These are phyloP conservation scores for Rhipidura dahli DNA, from an alignment of 2,113 vertebrate species.

Conservation along the genomic window DNA sequence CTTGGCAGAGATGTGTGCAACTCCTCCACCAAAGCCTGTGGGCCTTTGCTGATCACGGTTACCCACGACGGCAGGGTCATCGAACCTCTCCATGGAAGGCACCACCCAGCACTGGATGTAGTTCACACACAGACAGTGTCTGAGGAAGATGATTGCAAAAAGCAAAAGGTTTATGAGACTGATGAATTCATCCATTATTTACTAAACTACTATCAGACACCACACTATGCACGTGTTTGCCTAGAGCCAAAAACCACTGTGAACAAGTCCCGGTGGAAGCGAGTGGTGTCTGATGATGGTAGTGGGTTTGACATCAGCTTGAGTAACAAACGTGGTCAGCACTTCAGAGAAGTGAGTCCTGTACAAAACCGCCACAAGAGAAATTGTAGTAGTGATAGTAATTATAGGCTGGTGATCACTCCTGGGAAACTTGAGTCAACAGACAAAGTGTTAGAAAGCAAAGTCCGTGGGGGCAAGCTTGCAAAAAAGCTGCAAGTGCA, in stretches of 20 bases:
- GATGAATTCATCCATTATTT: conserved; percentile 80
- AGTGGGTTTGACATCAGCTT: conserved; percentile 62
- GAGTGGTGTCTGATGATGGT: conserved; percentile 58
- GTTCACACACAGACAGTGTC: background rate
- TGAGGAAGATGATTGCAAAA: conserved; percentile 21
- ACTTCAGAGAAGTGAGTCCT: conserved; percentile 36
- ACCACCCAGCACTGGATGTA: background rate
- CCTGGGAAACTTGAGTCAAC: background rate
- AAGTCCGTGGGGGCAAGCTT: background rate
- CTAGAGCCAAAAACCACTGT: background rate
- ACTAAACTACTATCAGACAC: conserved; percentile 75
- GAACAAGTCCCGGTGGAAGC: conserved; percentile 63
- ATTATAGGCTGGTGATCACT: background rate
- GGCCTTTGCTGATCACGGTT: conserved; percentile 46
- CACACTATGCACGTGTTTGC: conserved; percentile 64
- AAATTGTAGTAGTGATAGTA: background rate
- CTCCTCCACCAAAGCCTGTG: background rate
- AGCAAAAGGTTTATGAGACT: conserved; percentile 76
- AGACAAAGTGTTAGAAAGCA: background rate
- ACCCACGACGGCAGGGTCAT: conserved; percentile 12
- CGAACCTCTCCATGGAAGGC: background rate
- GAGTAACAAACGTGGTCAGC: background rate
- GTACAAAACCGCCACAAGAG: background rate
- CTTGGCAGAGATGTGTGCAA: background rate
- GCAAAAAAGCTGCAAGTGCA: background rate